phyloP scores from a whole-genome alignment of 2,888 invertebrate genomes.

The Lucinisca nassula region DNA sequence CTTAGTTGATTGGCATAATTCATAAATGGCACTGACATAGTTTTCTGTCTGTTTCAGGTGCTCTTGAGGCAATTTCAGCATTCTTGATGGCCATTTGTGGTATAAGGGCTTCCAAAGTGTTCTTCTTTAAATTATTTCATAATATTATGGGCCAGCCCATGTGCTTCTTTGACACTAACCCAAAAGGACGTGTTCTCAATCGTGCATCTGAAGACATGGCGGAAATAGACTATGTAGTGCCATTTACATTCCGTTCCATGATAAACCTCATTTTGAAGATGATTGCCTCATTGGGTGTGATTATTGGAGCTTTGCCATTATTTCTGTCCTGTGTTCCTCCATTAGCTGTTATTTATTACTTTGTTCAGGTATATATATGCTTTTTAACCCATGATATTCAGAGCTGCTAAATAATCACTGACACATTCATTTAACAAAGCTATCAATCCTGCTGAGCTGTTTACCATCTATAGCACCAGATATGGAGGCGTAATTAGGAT shows the following conservation, averaged over 20 bases:
- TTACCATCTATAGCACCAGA: too few species aligned
- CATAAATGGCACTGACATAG: neutral
- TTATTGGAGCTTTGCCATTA: slow-evolving; percentile 76
- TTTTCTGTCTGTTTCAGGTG: slow-evolving; percentile 73
- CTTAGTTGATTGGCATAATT: neutral
- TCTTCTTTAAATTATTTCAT: slow-evolving; percentile 85
- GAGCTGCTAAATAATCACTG: too few species aligned
- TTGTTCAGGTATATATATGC: slow-evolving; percentile 82
- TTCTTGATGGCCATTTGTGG: slow-evolving; percentile 87
- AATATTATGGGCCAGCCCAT: slow-evolving; percentile 83
- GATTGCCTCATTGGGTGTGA: slow-evolving; percentile 73
- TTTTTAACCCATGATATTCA: neutral
- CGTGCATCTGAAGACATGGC: slow-evolving; percentile 83
- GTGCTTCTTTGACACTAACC: slow-evolving; percentile 85
- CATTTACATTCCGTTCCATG: slow-evolving; percentile 85
- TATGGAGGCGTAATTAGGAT: too few species aligned
- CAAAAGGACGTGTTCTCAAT: slow-evolving; percentile 88
- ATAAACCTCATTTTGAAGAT: slow-evolving; percentile 78
- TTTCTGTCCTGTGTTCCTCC: slow-evolving; percentile 75
- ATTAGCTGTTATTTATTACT: slow-evolving; percentile 77
- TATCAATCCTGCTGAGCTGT: too few species aligned
- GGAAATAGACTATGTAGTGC: slow-evolving; percentile 83
- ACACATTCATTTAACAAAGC: too few species aligned
- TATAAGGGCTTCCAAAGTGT: slow-evolving; percentile 85
- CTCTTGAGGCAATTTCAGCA: slow-evolving; percentile 77